phyloP scores from a whole-genome alignment of 2,797 vertebrate genomes.

The Molossus alvarezi region DNA sequence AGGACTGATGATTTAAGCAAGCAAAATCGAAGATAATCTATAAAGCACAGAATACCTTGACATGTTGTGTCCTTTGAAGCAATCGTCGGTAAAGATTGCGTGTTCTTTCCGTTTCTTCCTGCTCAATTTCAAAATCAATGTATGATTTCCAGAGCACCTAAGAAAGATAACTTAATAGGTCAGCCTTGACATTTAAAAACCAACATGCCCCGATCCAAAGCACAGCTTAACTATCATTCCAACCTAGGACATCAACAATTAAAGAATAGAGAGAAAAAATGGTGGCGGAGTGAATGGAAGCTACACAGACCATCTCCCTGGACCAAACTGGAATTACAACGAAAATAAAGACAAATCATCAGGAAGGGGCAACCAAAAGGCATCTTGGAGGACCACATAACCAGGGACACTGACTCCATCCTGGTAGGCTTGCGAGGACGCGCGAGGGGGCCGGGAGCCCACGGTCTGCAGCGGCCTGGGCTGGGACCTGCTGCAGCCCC shows the following conservation, averaged over 20 bases:
- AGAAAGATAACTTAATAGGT: slow-evolving; percentile 31
- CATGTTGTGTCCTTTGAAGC: slow-evolving; percentile 97
- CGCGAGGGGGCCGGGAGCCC: too few relatives aligned
- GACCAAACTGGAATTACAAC: too few relatives aligned
- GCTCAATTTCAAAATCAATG: slow-evolving; percentile 99
- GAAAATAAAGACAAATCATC: too few relatives aligned
- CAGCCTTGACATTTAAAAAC: slow-evolving; percentile 60
- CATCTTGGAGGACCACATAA: too few relatives aligned
- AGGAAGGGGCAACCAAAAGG: too few relatives aligned
- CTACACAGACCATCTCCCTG: too few relatives aligned
- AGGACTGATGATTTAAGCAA: not conserved
- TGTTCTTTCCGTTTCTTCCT: slow-evolving; percentile 97
- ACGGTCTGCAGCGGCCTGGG: too few relatives aligned
- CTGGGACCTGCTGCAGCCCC: too few relatives aligned
- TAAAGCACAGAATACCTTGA: slow-evolving; percentile 92
- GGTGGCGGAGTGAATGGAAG: too few relatives aligned
- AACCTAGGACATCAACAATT: not conserved
- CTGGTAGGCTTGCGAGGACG: too few relatives aligned
- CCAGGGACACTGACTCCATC: too few relatives aligned
- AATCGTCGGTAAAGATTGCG: slow-evolving; percentile 95
- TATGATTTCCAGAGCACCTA: slow-evolving; percentile 99
- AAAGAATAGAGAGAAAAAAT: not conserved
- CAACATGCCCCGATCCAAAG: not conserved
- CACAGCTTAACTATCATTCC: not conserved
- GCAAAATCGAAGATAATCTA: slow-evolving; percentile 20